A percentile compares a stretch with the other conserved stretches of the same genome.
phyloP scores from a whole-genome alignment of 2,797 vertebrate species.

The Phataginus tetradactyla region DNA sequence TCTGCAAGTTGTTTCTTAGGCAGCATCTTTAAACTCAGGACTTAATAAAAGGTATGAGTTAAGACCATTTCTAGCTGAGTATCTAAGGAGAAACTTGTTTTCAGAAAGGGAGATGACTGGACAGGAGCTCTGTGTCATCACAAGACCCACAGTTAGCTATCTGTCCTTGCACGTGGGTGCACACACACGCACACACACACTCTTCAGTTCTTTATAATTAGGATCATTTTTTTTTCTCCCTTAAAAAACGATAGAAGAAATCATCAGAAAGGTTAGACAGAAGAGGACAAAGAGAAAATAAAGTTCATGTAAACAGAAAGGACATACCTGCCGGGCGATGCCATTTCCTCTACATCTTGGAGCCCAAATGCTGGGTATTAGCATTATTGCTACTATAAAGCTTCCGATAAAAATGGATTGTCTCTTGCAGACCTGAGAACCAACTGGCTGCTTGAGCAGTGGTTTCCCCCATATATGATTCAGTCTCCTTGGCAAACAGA shows the following conservation, averaged over 20 bases:
- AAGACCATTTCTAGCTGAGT: slow-evolving; percentile 35
- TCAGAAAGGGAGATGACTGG: background rate
- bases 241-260: slow-evolving; percentile 35
- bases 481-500: slow-evolving; percentile 91
- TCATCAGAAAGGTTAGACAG: slow-evolving; percentile 56
- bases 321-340: slow-evolving; percentile 87
- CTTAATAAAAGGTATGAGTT: slow-evolving; percentile 31
- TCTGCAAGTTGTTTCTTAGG: slow-evolving; percentile 62
- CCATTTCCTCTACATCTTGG: slow-evolving; percentile 88
- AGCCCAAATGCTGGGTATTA: slow-evolving; percentile 51
- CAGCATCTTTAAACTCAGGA: slow-evolving; percentile 48
- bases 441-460: slow-evolving; percentile 82
- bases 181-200: background rate
- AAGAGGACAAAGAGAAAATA: background rate
- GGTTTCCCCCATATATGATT: slow-evolving; percentile 87
- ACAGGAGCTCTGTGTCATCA: background rate
- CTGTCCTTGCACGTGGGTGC: slow-evolving; percentile 4
- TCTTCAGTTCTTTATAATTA: background rate
- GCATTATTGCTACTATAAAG: slow-evolving; percentile 78
- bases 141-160: slow-evolving; percentile 12
- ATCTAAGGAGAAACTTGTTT: slow-evolving; percentile 42
- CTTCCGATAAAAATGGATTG: slow-evolving; percentile 78
- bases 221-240: background rate
- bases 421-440: slow-evolving; percentile 77
- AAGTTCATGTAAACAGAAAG: slow-evolving; percentile 26